These are phyloP conservation scores for Butastur rufipennis DNA, from an alignment of 2,113 vertebrate genomes.

Conservation along the genomic window DNA sequence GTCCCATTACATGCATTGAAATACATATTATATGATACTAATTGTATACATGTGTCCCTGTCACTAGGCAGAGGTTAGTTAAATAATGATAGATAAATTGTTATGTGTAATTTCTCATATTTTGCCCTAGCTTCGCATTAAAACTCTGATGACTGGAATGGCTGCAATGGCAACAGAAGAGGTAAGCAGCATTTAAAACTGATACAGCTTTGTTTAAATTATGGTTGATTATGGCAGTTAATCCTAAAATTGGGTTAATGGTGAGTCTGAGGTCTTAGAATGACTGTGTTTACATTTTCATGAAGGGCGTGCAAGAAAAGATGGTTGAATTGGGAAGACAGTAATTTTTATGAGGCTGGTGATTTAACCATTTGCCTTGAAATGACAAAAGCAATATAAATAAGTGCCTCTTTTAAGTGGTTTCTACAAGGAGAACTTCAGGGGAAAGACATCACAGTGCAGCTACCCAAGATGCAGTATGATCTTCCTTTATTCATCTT, in stretches of 20 bases:
- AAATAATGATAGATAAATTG: not conserved
- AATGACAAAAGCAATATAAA: not conserved
- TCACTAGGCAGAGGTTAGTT: not conserved
- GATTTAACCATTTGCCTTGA: not conserved
- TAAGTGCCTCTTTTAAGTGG: not conserved
- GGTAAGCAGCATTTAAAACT: conserved; percentile 67
- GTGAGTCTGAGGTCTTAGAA: not conserved
- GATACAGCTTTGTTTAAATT: not conserved
- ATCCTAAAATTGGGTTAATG: not conserved
- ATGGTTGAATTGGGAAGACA: not conserved
- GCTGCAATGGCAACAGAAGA: conserved; percentile 90
- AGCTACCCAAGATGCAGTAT: not conserved
- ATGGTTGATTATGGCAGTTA: not conserved
- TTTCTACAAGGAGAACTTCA: not conserved
- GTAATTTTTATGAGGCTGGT: not conserved
- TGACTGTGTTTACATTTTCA: not conserved
- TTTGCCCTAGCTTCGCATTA: conserved; percentile 81
- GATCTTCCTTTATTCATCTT: not conserved
- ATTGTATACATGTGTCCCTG: not conserved
- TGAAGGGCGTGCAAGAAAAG: not conserved
- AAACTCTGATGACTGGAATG: conserved; percentile 94
- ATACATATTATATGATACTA: not conserved
- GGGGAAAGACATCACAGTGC: not conserved
- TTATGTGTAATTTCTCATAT: not conserved
- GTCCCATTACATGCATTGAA: not conserved